Evolutionary conservation across 2,113 vertebrate genomes (phyloP), one percentile per base, ranked within the genome.

Genomic region (Tachysurus fulvidraco): DNA sequence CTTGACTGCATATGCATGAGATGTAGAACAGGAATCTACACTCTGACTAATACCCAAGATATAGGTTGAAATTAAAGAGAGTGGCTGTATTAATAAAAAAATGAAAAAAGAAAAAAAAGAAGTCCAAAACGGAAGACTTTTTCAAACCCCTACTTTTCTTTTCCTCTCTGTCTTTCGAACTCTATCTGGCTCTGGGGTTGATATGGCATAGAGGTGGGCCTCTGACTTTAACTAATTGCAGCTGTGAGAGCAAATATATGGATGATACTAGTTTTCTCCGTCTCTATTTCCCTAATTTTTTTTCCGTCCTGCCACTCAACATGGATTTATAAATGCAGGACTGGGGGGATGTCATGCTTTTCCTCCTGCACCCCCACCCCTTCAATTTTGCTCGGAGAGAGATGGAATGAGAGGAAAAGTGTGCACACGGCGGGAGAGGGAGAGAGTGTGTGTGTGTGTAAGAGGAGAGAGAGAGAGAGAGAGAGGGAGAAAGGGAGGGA

Each of bases 171-270:
- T 74, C 54, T 73, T 57, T 74, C 62, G 69, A 17, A 16, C 44
- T 12, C 50, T 50, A 60, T 83, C 88, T 36, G 41, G 85, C 81
- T 89, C 86, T 88, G 83, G 84, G 54, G 89, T 90, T 93, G 92
- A 93, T 93, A 91, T 87, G 90, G 91, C 90, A 89, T 92, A 92
- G 92, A 87, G 91, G 91, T 89, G 93, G 90, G 93, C 92, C 94
- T 93, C 94, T 92, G 88, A 93, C 92, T 93, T 94, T 95, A 94
- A 94, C 93, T 91, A 94, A 93, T 95, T 93, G 93, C 93, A 94
- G 95, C 94, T 95, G 94, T 94, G 92, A 78, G 92, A 92, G 93
- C 92, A 94, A 95, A 95, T 93, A 91, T 93, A 94, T 94, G 93
- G 92, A 94, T 94, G 93, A 93, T 95, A 92, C 94, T 93, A 90